Evolutionary conservation across 2,797 vertebrate genomes (phyloP).

Genomic region (Myripristis jacobus): DNA sequence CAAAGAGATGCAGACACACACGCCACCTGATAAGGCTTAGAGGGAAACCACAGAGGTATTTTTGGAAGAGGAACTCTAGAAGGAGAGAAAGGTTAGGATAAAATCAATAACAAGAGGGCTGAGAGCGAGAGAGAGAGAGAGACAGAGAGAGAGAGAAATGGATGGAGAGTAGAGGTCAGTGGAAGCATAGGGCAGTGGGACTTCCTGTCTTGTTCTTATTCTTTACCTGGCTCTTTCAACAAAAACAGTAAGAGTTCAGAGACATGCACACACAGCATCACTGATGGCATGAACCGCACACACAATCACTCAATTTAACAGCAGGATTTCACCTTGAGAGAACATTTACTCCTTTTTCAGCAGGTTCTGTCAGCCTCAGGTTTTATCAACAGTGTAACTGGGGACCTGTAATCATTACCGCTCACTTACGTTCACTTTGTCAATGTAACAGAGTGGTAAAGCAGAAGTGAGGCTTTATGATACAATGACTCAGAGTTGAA

Average conservation of each 20-base stretch:
- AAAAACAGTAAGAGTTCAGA: constrained; percentile 13
- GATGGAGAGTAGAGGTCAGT: neutral
- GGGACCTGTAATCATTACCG: no score
- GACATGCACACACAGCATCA: no score
- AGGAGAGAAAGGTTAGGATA: constrained; percentile 73
- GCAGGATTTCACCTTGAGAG: no score
- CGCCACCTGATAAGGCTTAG: constrained; percentile 38
- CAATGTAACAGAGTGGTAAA: no score
- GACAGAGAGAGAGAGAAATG: constrained; percentile 41
- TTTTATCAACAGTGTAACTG: no score
- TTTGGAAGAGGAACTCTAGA: constrained; percentile 66
- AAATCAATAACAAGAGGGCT: constrained; percentile 70
- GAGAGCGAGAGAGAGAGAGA: neutral
- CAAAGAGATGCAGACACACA: constrained; percentile 30
- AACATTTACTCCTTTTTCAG: no score
- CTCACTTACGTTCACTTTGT: no score
- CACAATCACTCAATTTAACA: no score
- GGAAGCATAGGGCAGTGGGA: constrained; percentile 39
- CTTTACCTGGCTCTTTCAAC: constrained; percentile 26
- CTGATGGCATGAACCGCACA: no score
- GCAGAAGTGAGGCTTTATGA: no score
- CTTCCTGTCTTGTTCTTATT: constrained; percentile 47
- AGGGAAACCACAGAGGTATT: constrained; percentile 73
- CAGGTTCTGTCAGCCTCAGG: no score
- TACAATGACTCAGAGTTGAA: no score